Evolutionary conservation across 1,140 invertebrate species (phyloP).

Genomic region (Trichogramma pretiosum): DNA sequence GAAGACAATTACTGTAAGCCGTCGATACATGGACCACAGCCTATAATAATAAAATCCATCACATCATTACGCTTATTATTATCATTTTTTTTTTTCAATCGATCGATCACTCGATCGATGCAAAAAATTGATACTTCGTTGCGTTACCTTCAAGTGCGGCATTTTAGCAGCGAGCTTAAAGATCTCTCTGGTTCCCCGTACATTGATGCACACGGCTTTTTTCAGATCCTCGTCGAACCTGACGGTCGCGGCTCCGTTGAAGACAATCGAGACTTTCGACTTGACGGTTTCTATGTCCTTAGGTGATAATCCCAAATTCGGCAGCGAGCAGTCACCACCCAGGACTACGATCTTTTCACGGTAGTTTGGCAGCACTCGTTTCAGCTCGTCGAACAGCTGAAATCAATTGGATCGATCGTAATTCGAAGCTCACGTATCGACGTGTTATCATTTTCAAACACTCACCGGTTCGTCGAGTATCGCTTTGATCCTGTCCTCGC

Average conservation of each 20-base stretch:
- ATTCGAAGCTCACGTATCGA: neutral
- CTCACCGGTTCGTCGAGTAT: constrained; percentile 58
- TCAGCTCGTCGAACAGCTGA: constrained; percentile 36
- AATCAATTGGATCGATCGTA: constrained; percentile 3
- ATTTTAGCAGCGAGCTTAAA: constrained; percentile 52
- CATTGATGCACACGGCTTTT: constrained; percentile 52
- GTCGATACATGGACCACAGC: constrained; percentile 57
- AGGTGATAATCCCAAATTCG: constrained; percentile 52
- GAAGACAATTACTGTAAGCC: constrained; percentile 57
- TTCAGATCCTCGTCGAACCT: constrained; percentile 77
- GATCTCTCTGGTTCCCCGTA: constrained; percentile 51
- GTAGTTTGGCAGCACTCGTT: constrained; percentile 37
- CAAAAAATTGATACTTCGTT: too few species aligned
- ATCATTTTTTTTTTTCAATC: too few species aligned
- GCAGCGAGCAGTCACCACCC: constrained; percentile 54
- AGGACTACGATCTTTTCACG: constrained; percentile 52
- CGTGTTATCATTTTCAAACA: neutral
- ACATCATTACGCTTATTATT: too few species aligned
- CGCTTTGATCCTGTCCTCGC: constrained; percentile 52
- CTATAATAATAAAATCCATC: constrained; percentile 29
- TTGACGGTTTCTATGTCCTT: constrained; percentile 50
- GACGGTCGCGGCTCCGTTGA: constrained; percentile 80
- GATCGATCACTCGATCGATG: too few species aligned
- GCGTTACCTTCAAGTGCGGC: constrained; percentile 51
- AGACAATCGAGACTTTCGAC: constrained; percentile 63